A percentile compares a stretch with the other conserved stretches of the same genome.
These are phyloP conservation scores for Operophtera brumata DNA, from an alignment of 2,888 invertebrate species.

Conservation along the genomic window DNA sequence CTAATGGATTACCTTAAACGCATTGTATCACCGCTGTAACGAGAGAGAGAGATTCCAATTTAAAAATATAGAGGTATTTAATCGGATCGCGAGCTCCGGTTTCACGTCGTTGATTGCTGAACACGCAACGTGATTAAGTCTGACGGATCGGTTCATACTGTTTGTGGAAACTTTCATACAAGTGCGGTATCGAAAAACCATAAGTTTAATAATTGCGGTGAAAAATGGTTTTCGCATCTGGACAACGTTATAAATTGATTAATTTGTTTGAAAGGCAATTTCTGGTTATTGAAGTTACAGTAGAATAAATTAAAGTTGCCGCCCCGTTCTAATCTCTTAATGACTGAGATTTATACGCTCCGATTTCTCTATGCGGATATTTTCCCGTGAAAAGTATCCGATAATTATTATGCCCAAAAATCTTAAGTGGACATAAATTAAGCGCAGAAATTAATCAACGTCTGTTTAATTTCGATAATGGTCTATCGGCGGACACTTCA, in stretches of 20 bases:
- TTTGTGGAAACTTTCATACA: conserved; percentile 28
- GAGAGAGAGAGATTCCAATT: conserved; percentile 40
- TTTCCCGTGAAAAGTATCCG: conserved; percentile 25
- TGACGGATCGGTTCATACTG: conserved; percentile 32
- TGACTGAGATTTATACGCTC: conserved; percentile 13
- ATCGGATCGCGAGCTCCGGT: conserved; percentile 35
- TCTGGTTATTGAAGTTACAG: conserved; percentile 3
- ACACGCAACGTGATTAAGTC: conserved; percentile 35
- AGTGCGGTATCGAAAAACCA: conserved; percentile 22
- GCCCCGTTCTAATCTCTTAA: conserved; percentile 13
- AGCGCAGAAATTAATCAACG: conserved; percentile 34
- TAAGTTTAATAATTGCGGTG: conserved; percentile 12
- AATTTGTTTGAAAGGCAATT: conserved; percentile 4
- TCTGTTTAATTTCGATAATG: conserved; percentile 37
- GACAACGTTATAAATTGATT: not conserved
- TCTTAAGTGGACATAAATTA: conserved; percentile 39
- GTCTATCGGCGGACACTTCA: conserved; percentile 36
- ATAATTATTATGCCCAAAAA: conserved; percentile 34
- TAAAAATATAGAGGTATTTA: conserved; percentile 46
- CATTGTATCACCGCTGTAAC: conserved; percentile 45
- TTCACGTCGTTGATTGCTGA: conserved; percentile 32
- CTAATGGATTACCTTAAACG: conserved; percentile 51
- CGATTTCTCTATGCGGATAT: conserved; percentile 18
- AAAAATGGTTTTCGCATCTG: conserved; percentile 15
- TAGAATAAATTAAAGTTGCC: conserved; percentile 9